A percentile compares a stretch with the other conserved stretches of the same genome.
Evolutionary conservation across 2,888 invertebrate species (phyloP).

Genomic region (Netelia fuscicornis): DNA sequence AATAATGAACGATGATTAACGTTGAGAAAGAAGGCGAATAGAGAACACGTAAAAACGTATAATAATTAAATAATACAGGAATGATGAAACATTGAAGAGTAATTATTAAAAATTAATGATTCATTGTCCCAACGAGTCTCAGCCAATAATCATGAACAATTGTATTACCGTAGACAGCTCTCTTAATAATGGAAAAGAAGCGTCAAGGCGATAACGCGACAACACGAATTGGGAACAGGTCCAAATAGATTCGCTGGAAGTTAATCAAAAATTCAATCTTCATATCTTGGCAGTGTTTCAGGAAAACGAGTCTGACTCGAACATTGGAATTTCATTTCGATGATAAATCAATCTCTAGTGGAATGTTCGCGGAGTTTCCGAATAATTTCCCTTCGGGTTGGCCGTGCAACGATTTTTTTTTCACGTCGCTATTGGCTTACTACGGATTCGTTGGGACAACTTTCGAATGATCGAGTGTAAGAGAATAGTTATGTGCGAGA

Average conservation of each 20-base stretch:
- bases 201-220: conserved; percentile 13
- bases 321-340: conserved; percentile 55
- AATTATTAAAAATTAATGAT: conserved; percentile 11
- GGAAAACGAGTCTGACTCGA: conserved; percentile 12
- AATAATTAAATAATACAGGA: conserved; percentile 36
- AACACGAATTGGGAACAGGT: conserved; percentile 57
- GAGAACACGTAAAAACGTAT: conserved; percentile 26
- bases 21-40: conserved; percentile 7
- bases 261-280: conserved; percentile 58
- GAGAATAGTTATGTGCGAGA: conserved; percentile 6
- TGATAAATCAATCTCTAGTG: conserved; percentile 61
- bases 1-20: conserved; percentile 39
- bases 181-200: conserved; percentile 29
- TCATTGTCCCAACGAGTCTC: conserved; percentile 35
- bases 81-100: conserved; percentile 38
- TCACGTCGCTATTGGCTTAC: not conserved
- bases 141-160: conserved; percentile 22
- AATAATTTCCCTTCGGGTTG: conserved; percentile 26
- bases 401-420: not conserved
- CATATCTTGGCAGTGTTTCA: conserved; percentile 60
- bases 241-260: conserved; percentile 52
- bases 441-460: conserved; percentile 33
- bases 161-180: conserved; percentile 8
- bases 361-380: conserved; percentile 37
- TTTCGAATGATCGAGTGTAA: conserved; percentile 5